These are phyloP conservation scores for Oegoconia quadripuncta DNA, from an alignment of 2,888 invertebrate species.

Conservation along the genomic window DNA sequence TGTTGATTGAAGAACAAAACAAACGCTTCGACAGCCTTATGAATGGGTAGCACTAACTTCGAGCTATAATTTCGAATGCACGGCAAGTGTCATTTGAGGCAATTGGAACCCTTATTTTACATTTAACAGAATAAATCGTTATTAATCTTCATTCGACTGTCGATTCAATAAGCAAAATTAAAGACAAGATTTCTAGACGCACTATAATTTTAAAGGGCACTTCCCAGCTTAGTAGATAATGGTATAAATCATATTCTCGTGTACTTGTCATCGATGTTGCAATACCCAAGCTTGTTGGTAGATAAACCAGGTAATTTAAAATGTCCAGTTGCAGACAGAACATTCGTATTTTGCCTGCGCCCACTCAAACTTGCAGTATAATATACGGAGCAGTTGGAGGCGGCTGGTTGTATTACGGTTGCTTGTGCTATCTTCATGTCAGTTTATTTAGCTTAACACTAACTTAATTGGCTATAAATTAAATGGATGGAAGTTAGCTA, in stretches of 20 bases:
- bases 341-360: slow-evolving; percentile 34
- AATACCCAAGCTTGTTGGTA: slow-evolving; percentile 49
- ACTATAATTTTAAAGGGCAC: slow-evolving; percentile 48
- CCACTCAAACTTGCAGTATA: slow-evolving; percentile 43
- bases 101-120: slow-evolving; percentile 33
- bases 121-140: slow-evolving; percentile 51
- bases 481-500: slow-evolving; percentile 58
- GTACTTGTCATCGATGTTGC: slow-evolving; percentile 58
- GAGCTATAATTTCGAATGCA: too few relatives aligned
- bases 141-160: slow-evolving; percentile 65
- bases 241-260: slow-evolving; percentile 64
- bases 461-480: slow-evolving; percentile 77
- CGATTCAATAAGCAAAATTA: slow-evolving; percentile 60
- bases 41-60: too few relatives aligned
- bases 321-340: slow-evolving; percentile 37
- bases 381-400: slow-evolving; percentile 29
- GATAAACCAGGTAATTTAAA: slow-evolving; percentile 52
- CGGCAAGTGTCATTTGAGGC: background rate
- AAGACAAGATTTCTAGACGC: slow-evolving; percentile 40
- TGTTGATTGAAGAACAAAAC: slow-evolving; percentile 46
- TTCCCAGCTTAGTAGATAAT: slow-evolving; percentile 46
- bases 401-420: slow-evolving; percentile 54
- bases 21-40: slow-evolving; percentile 45
- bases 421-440: slow-evolving; percentile 63
- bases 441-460: slow-evolving; percentile 72